These are phyloP conservation scores for Strigamia maritima DNA, from an alignment of 2,888 invertebrate species.

Conservation along the genomic window DNA sequence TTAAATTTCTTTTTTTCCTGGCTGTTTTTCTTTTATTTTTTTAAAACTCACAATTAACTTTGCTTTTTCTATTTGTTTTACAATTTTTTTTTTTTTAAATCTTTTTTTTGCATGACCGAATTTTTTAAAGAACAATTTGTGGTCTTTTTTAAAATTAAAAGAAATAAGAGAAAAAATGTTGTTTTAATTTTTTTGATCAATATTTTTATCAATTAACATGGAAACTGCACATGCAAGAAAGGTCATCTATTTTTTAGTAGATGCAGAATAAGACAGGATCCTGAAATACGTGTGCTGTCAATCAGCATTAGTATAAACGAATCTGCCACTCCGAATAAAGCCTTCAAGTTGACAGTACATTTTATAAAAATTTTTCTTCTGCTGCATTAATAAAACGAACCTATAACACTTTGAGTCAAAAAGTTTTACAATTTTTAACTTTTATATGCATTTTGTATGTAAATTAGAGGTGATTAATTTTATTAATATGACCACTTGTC, in stretches of 20 bases:
- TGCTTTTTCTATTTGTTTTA: neutral
- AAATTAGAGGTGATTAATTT: neutral
- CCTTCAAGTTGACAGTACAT: neutral
- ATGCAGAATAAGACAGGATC: neutral
- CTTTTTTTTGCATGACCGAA: neutral
- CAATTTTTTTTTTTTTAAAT: neutral
- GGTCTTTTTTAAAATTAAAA: neutral
- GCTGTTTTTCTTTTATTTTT: neutral
- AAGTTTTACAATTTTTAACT: neutral
- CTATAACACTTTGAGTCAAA: neutral
- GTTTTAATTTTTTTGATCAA: slow-evolving; percentile 11
- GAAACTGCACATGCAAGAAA: neutral
- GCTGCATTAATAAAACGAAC: neutral
- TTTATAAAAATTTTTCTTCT: neutral
- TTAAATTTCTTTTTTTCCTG: neutral
- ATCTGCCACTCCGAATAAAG: slow-evolving; percentile 16
- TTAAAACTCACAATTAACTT: neutral
- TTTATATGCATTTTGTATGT: neutral
- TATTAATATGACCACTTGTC: neutral
- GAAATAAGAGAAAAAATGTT: no score
- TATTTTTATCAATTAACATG: neutral
- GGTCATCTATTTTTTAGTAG: slow-evolving; percentile 17
- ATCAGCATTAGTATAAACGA: slow-evolving; percentile 15
- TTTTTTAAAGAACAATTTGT: neutral
- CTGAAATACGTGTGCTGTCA: neutral